These are phyloP conservation scores for Liodrosophila aerea DNA, from an alignment of 2,888 invertebrate species.

Conservation along the genomic window DNA sequence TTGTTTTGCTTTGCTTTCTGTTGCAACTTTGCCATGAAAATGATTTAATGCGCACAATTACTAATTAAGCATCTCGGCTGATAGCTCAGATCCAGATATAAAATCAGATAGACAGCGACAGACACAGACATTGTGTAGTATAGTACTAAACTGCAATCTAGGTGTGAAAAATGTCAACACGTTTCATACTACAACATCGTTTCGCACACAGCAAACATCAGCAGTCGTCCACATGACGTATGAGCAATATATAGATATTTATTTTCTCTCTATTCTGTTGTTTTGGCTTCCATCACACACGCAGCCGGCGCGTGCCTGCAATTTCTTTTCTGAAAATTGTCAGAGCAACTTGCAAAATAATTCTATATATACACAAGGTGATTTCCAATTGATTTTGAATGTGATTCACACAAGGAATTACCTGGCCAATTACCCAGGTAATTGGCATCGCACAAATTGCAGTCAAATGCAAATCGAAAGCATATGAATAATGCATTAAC, in stretches of 20 bases:
- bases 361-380: neutral
- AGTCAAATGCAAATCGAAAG: constrained; percentile 2
- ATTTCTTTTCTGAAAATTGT: constrained; percentile 6
- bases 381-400: constrained; percentile 19
- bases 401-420: constrained; percentile 8
- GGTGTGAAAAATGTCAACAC: constrained; percentile 40
- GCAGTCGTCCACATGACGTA: constrained; percentile 28
- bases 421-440: constrained; percentile 7
- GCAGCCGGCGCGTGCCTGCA: constrained; percentile 37
- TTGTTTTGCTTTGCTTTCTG: neutral
- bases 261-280: neutral
- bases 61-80: constrained; percentile 47
- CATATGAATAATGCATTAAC: constrained; percentile 23
- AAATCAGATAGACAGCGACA: constrained; percentile 12
- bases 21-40: constrained; percentile 16
- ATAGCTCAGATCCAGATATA: constrained; percentile 17
- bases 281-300: constrained; percentile 20
- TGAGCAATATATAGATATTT: constrained; percentile 36
- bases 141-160: constrained; percentile 10
- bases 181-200: neutral
- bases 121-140: constrained; percentile 14
- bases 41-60: constrained; percentile 56
- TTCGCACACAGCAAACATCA: neutral
- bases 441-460: constrained; percentile 17
- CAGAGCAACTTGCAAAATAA: no score